phyloP scores from a whole-genome alignment of 2,797 vertebrate species.

The Diceros bicornis region DNA sequence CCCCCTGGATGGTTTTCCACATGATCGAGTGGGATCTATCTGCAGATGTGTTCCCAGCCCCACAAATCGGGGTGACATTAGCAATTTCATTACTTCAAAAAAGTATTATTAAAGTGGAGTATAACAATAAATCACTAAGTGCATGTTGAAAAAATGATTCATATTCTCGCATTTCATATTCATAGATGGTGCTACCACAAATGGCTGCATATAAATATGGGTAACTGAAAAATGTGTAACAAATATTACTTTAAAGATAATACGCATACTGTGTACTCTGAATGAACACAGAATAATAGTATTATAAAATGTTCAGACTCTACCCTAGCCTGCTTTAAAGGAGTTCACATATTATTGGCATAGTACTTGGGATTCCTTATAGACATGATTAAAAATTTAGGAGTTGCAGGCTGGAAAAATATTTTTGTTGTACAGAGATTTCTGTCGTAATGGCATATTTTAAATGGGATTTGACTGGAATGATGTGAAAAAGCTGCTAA shows the following conservation, averaged over 20 bases:
- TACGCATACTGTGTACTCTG: background rate
- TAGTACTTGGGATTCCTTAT: slow-evolving; percentile 15
- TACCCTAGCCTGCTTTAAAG: background rate
- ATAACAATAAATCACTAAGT: background rate
- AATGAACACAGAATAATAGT: background rate
- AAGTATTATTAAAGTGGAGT: background rate
- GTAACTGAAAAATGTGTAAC: background rate
- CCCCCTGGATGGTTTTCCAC: background rate
- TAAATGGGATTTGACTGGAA: background rate
- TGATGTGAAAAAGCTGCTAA: slow-evolving; percentile 51
- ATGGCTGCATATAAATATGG: background rate
- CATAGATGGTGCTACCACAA: background rate
- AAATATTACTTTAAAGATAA: background rate
- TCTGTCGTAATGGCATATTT: background rate
- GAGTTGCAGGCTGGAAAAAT: background rate
- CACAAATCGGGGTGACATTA: background rate
- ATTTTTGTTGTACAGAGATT: slow-evolving; percentile 27
- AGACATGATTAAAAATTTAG: slow-evolving; percentile 2
- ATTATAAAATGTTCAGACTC: background rate
- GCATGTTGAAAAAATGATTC: slow-evolving; percentile 3
- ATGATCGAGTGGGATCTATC: background rate
- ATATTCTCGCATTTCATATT: slow-evolving; percentile 45
- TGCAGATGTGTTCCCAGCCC: background rate
- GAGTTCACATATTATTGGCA: background rate
- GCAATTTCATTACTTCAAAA: slow-evolving; percentile 19